Evolutionary conservation across 2,888 invertebrate genomes (phyloP).

Genomic region (Muscina levida): DNA sequence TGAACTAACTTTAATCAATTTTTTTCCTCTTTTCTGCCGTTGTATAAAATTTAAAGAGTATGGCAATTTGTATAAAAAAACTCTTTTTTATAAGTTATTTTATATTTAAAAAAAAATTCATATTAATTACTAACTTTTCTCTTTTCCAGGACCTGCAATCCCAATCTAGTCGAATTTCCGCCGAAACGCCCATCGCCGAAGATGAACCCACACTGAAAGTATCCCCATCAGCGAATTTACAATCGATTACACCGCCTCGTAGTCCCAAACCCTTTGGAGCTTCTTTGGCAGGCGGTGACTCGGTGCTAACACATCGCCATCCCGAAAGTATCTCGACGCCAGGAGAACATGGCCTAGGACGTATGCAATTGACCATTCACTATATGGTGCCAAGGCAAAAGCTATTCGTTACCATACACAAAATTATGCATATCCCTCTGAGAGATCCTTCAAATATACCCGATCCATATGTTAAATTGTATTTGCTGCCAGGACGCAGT

Average conservation of each 20-base stretch:
- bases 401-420: slow-evolving; percentile 91
- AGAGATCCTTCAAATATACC: slow-evolving; percentile 92
- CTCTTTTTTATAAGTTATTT: background rate
- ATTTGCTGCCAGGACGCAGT: slow-evolving; percentile 90
- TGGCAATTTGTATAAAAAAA: background rate
- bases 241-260: slow-evolving; percentile 72
- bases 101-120: background rate
- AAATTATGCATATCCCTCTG: slow-evolving; percentile 91
- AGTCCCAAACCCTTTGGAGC: slow-evolving; percentile 69
- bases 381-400: slow-evolving; percentile 92
- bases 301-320: slow-evolving; percentile 83
- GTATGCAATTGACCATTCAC: slow-evolving; percentile 91
- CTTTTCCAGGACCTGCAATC: slow-evolving; percentile 68
- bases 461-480: slow-evolving; percentile 94
- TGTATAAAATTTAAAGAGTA: no score
- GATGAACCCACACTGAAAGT: slow-evolving; percentile 67
- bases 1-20: no score
- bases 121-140: slow-evolving; percentile 19
- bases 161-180: slow-evolving; percentile 72
- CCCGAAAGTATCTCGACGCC: slow-evolving; percentile 83
- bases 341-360: slow-evolving; percentile 88
- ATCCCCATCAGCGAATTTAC: slow-evolving; percentile 68
- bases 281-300: slow-evolving; percentile 67
- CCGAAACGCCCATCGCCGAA: slow-evolving; percentile 73
- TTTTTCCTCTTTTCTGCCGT: no score